A percentile compares a stretch with the other conserved stretches of the same genome.
Conservation (phyloP, 1,140 invertebrate genomes). For the Apis cerana region DNA sequence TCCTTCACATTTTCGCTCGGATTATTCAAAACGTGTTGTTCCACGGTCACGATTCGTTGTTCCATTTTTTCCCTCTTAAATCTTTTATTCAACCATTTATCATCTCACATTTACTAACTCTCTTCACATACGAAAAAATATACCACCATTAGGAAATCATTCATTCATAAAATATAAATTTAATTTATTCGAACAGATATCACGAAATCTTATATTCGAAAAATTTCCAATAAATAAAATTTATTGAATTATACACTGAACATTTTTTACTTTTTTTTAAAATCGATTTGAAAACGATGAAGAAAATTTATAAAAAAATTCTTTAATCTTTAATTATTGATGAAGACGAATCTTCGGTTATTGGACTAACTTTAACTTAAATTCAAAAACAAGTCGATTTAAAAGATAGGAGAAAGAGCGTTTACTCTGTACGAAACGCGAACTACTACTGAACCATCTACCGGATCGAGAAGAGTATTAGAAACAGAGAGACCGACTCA, state of each 20-base stretch:
- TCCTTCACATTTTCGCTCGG: background rate
- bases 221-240: too few relatives aligned
- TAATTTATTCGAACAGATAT: background rate
- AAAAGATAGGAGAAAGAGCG: background rate
- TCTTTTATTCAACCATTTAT: background rate
- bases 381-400: background rate
- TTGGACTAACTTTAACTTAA: background rate
- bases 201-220: background rate
- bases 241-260: too few relatives aligned
- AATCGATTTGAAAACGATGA: too few relatives aligned
- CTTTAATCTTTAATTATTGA: too few relatives aligned
- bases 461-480: background rate
- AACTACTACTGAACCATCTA: slow-evolving; percentile 7
- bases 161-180: background rate
- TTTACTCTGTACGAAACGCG: background rate
- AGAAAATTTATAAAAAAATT: too few relatives aligned
- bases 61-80: background rate
- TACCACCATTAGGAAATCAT: background rate
- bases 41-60: background rate
- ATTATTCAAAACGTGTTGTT: background rate
- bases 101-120: background rate
- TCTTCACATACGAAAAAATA: background rate
- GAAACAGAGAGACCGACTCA: background rate
- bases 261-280: too few relatives aligned
- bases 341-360: too few relatives aligned